Percentiles rank a stretch among this genome's conserved stretches.
These are phyloP conservation scores for Zaprionus capensis DNA, from an alignment of 1,140 invertebrate species.

Conservation along the genomic window DNA sequence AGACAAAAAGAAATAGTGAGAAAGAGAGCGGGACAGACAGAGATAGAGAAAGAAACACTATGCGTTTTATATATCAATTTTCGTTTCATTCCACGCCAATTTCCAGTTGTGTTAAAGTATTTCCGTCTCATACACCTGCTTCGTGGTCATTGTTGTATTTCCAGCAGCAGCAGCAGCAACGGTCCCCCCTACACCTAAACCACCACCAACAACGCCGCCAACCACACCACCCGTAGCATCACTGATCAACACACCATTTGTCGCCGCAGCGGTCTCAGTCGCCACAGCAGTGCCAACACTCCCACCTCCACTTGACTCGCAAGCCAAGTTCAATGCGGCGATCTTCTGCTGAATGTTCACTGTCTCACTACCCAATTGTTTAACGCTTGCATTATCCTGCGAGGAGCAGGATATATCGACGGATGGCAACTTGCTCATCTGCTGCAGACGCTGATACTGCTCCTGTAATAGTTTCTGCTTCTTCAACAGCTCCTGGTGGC, in stretches of 20 bases:
- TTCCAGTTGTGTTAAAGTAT: constrained; percentile 89
- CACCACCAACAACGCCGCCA: constrained; percentile 56
- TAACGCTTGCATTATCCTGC: constrained; percentile 86
- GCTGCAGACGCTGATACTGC: constrained; percentile 93
- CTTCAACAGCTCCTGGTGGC: constrained; percentile 93
- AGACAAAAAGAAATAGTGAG: constrained; percentile 7
- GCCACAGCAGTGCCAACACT: constrained; percentile 86
- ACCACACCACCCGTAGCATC: constrained; percentile 77
- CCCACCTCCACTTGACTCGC: constrained; percentile 83
- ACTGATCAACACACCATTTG: constrained; percentile 71
- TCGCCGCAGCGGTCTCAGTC: constrained; percentile 49
- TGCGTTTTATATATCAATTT: constrained; percentile 77
- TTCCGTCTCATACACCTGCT: constrained; percentile 94
- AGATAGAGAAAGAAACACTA: background rate
- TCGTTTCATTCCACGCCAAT: constrained; percentile 81
- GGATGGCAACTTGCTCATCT: constrained; percentile 90
- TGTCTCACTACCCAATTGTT: constrained; percentile 95
- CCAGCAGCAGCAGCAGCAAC: constrained; percentile 49
- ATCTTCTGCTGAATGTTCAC: constrained; percentile 92
- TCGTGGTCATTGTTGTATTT: constrained; percentile 85
- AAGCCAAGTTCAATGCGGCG: constrained; percentile 85
- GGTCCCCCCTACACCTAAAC: constrained; percentile 39
- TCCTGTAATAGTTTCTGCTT: constrained; percentile 95
- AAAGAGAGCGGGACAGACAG: constrained; percentile 5
- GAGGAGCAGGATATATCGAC: constrained; percentile 86